A percentile compares a stretch with the other conserved stretches of the same genome.
Evolutionary conservation across 2,888 invertebrate genomes (phyloP).

Genomic region (Cistogaster globosa): DNA sequence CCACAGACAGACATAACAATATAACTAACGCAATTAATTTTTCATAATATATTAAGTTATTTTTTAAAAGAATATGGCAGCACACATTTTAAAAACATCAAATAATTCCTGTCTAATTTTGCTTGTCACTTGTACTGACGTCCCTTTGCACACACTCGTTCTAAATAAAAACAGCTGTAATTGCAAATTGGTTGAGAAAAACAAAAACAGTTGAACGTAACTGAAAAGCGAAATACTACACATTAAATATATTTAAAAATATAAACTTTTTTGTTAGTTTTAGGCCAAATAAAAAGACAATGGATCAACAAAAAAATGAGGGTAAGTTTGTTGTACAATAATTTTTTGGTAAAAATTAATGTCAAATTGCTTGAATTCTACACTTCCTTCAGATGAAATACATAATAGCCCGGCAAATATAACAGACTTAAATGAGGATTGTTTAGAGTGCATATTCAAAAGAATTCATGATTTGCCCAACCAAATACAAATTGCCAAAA

Average conservation of each 20-base stretch:
- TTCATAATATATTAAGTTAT: too few relatives aligned
- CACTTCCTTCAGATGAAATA: not conserved
- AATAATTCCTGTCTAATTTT: not conserved
- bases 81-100: too few relatives aligned
- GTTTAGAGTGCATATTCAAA: slow-evolving; percentile 76
- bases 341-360: not conserved
- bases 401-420: slow-evolving; percentile 16
- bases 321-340: not conserved
- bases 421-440: slow-evolving; percentile 76
- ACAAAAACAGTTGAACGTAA: slow-evolving; percentile 4
- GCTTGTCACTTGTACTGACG: not conserved
- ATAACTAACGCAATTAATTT: too few relatives aligned
- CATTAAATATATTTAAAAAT: slow-evolving; percentile 13
- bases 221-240: slow-evolving; percentile 4
- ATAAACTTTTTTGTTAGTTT: slow-evolving; percentile 8
- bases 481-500: slow-evolving; percentile 75
- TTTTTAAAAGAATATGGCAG: not conserved
- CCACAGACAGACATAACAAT: too few relatives aligned
- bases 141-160: slow-evolving; percentile 6
- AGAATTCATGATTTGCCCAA: slow-evolving; percentile 75
- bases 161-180: slow-evolving; percentile 59
- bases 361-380: not conserved
- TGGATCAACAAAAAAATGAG: slow-evolving; percentile 38
- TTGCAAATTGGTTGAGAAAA: slow-evolving; percentile 2
- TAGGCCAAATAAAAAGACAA: slow-evolving; percentile 1